Evolutionary conservation across 2,113 vertebrate species (phyloP).

Genomic region (Albula glossodonta): DNA sequence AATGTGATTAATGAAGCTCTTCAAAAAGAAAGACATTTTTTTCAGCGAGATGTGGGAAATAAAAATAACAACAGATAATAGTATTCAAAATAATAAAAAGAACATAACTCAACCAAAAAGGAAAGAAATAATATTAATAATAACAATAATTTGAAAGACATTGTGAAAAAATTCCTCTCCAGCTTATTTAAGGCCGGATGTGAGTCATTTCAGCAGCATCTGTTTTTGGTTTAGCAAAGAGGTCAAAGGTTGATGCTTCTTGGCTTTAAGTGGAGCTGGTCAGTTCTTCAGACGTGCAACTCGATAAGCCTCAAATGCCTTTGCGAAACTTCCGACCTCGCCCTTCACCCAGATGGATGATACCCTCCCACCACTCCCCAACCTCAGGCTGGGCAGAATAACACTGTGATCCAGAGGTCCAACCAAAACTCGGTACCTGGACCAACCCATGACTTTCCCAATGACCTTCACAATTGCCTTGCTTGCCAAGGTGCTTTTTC

Average conservation of each 20-base stretch:
- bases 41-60: neutral
- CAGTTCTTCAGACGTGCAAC: slow-evolving; percentile 76
- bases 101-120: slow-evolving; percentile 45
- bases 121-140: slow-evolving; percentile 34
- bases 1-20: slow-evolving; percentile 66
- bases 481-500: slow-evolving; percentile 49
- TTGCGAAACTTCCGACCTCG: slow-evolving; percentile 68
- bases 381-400: slow-evolving; percentile 25
- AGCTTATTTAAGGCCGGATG: slow-evolving; percentile 82
- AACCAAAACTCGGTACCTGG: slow-evolving; percentile 57
- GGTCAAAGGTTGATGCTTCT: slow-evolving; percentile 81
- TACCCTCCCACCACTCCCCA: slow-evolving; percentile 12
- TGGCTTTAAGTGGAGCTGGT: slow-evolving; percentile 78
- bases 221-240: slow-evolving; percentile 82
- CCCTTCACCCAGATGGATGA: slow-evolving; percentile 45
- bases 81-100: slow-evolving; percentile 48
- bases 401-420: slow-evolving; percentile 52
- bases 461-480: slow-evolving; percentile 65
- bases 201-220: slow-evolving; percentile 86
- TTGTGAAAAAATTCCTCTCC: slow-evolving; percentile 69
- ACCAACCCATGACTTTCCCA: slow-evolving; percentile 54
- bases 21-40: slow-evolving; percentile 18
- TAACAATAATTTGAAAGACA: slow-evolving; percentile 45
- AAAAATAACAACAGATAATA: slow-evolving; percentile 9
- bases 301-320: slow-evolving; percentile 69